These are phyloP conservation scores for Ascaphus truei DNA, from an alignment of 2,113 vertebrate genomes.

Conservation along the genomic window DNA sequence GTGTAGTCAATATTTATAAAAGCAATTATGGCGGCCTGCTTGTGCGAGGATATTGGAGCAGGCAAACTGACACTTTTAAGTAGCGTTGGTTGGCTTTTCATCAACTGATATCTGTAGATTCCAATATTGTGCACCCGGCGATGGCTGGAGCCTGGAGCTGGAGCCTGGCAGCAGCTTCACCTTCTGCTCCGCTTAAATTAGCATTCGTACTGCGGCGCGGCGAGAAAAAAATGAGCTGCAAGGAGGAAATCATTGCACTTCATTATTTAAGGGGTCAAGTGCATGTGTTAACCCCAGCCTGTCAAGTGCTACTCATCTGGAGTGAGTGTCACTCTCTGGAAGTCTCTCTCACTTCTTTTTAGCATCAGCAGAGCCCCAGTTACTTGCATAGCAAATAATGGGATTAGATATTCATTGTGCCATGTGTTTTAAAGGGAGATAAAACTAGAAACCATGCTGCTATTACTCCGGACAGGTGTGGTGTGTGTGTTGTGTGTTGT, in stretches of 20 bases:
- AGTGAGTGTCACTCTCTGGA: background rate
- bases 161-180: background rate
- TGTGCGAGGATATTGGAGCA: constrained; percentile 12
- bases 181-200: background rate
- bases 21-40: constrained; percentile 21
- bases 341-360: too few species aligned
- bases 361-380: too few species aligned
- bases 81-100: background rate
- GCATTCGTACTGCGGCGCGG: background rate
- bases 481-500: too few species aligned
- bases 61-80: constrained; percentile 23
- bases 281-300: background rate
- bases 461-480: too few species aligned
- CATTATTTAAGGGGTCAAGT: background rate
- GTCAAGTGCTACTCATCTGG: background rate
- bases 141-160: background rate
- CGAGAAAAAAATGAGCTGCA: background rate
- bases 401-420: too few species aligned
- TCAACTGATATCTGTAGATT: constrained; percentile 14
- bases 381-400: too few species aligned
- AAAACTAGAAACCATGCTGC: too few species aligned
- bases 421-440: too few species aligned
- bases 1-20: constrained; percentile 32
- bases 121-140: background rate
- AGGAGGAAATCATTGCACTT: background rate